Base-by-base conservation (phyloP, 1,140 invertebrate genomes). In the Drosophila parabipectinata region DNA sequence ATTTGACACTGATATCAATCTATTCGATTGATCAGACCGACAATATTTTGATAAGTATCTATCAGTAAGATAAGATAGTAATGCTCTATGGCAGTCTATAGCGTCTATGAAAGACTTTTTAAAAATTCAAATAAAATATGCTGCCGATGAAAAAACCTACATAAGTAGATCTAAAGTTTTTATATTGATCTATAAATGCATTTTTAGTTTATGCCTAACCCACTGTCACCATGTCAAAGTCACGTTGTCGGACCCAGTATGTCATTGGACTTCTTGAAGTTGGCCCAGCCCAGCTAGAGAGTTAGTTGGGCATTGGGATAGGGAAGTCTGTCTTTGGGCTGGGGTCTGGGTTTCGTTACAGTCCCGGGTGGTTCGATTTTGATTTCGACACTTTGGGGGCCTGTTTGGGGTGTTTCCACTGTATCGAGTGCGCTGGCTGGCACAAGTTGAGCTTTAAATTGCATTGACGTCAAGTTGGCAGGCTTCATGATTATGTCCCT, bases 381-480 rank as follows among this genome's bases (percentile, higher is more conserved):
- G 69, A 72, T 79, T 82, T 83, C 68, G 75, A 73, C 75, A 75
- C 64, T 72, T 68, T 41, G 73, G 74, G 72, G 74, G 68, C 30
- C 66, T 79, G 59, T 39, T 77, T 50, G 77, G 51, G 58, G 26
- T 41, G 39, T 60, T 45, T 45, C 12, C 24, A 26, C 28, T 79
- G 73, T 81, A 64, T 62, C 56, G 77, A 77, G 74, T 79, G 34
- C 57, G 47, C 39, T 14, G 32, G 14, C 8, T 21, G 45, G 37
- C 52, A 37, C 64, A 48, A 53, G 66, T 69, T 81, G 57, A 64
- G 81, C 73, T 78, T 85, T 78, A 85, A 85, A 85, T 85, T 85
- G 81, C 81, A 80, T 62, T 85, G 82, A 87, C 81, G 81, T 87
- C 82, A 74, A 81, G 82, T 87, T 85, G 81, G 77, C 81, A 87